A percentile compares a stretch with the other conserved stretches of the same genome.
These are phyloP conservation scores for Eurytemora carolleeae DNA, from an alignment of 1,140 invertebrate species.

Conservation along the genomic window DNA sequence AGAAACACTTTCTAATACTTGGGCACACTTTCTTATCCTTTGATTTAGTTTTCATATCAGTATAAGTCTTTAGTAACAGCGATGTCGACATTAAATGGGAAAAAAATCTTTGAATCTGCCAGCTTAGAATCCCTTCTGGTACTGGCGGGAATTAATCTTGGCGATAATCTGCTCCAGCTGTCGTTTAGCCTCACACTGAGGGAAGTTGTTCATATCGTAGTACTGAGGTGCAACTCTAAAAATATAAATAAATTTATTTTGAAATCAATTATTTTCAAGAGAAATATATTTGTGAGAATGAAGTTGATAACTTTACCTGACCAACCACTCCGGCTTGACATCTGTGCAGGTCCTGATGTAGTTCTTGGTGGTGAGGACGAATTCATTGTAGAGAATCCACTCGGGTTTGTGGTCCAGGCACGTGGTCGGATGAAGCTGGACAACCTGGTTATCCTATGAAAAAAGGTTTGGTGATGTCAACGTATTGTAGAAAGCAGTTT, in stretches of 20 bases:
- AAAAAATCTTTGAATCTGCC: too few relatives aligned
- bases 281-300: too few relatives aligned
- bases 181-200: conserved; percentile 83
- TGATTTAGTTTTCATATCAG: too few relatives aligned
- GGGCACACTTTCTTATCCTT: too few relatives aligned
- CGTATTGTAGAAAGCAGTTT: too few relatives aligned
- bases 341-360: conserved; percentile 97
- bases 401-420: conserved; percentile 98
- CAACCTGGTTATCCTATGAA: conserved; percentile 98
- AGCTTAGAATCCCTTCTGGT: conserved; percentile 56
- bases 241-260: too few relatives aligned
- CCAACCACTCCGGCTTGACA: conserved; percentile 66
- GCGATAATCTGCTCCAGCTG: conserved; percentile 67
- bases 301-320: too few relatives aligned
- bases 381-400: conserved; percentile 99
- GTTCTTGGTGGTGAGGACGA: conserved; percentile 97
- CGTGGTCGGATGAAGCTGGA: conserved; percentile 94
- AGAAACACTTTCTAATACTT: too few relatives aligned
- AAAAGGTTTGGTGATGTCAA: too few relatives aligned
- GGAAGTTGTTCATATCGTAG: conserved; percentile 94
- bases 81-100: too few relatives aligned
- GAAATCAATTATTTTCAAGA: too few relatives aligned
- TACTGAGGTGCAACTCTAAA: conserved; percentile 70
- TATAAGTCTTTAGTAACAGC: too few relatives aligned
- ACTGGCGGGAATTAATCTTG: conserved; percentile 62